phyloP scores from a whole-genome alignment of 2,888 invertebrate species.

The Sminthurides aquaticus region DNA sequence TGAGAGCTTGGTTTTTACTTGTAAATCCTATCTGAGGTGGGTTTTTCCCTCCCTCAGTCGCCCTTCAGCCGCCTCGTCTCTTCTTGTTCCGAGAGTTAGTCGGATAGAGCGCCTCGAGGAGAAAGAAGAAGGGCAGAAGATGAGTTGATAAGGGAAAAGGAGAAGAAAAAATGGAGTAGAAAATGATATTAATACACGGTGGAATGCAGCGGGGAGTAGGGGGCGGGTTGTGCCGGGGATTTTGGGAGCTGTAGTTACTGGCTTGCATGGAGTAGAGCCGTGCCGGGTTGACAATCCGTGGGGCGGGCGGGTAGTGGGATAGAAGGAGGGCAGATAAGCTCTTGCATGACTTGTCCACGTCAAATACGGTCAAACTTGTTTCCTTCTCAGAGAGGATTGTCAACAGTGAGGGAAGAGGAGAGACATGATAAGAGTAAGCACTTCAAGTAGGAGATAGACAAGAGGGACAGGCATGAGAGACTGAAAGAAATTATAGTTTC shows the following conservation, averaged over 20 bases:
- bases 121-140: background rate
- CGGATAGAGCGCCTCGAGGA: background rate
- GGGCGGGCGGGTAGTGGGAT: background rate
- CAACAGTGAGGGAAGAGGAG: background rate
- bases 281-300: background rate
- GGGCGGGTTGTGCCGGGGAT: too few species aligned
- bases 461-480: background rate
- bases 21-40: too few species aligned
- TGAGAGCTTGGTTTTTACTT: too few species aligned
- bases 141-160: background rate
- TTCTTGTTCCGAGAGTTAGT: background rate
- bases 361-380: constrained; percentile 1
- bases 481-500: too few species aligned
- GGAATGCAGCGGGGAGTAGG: too few species aligned
- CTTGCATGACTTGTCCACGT: constrained; percentile 8
- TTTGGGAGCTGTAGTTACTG: too few species aligned
- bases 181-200: background rate
- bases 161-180: background rate
- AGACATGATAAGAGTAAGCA: constrained; percentile 3
- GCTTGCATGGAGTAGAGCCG: too few species aligned
- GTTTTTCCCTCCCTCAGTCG: too few species aligned
- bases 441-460: background rate
- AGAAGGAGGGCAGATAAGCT: background rate
- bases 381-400: background rate
- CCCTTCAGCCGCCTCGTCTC: too few species aligned